Conservation (phyloP, 1,140 invertebrate species). For the Penaeus chinensis region DNA sequence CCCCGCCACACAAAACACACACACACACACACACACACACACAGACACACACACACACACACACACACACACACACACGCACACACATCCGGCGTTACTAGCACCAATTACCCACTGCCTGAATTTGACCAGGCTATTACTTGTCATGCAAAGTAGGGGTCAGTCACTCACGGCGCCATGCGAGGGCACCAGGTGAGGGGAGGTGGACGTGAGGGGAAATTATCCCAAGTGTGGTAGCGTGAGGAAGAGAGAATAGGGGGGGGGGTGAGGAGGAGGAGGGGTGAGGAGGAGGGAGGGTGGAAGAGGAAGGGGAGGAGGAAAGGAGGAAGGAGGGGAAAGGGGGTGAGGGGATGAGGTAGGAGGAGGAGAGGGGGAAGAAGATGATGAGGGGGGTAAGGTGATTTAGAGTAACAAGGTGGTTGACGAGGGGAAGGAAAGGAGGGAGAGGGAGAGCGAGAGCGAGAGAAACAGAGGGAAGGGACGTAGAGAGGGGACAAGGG, state of each 20-base stretch:
- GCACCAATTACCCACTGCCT: not conserved
- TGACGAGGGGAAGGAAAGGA: too few species aligned
- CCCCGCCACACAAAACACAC: too few species aligned
- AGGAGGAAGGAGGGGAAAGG: too few species aligned
- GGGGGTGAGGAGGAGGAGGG: not conserved
- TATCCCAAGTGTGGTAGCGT: not conserved
- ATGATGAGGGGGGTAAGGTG: too few species aligned
- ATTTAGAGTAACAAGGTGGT: too few species aligned
- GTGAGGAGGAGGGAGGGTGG: not conserved
- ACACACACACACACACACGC: not conserved
- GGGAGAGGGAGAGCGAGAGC: too few species aligned
- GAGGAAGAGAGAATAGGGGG: not conserved
- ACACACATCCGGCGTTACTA: not conserved
- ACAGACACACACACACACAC: not conserved
- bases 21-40: not conserved
- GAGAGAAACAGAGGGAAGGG: too few species aligned
- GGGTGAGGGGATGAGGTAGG: too few species aligned
- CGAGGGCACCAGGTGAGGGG: not conserved
- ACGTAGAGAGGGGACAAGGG: too few species aligned
- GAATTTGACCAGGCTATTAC: constrained; percentile 4
- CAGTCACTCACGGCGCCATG: too few species aligned
- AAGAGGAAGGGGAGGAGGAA: not conserved
- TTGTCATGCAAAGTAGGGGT: not conserved
- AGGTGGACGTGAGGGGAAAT: not conserved
- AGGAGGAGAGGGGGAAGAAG: too few species aligned